phyloP scores from a whole-genome alignment of 2,797 vertebrate species.

The Sebastes hopkinsi region DNA sequence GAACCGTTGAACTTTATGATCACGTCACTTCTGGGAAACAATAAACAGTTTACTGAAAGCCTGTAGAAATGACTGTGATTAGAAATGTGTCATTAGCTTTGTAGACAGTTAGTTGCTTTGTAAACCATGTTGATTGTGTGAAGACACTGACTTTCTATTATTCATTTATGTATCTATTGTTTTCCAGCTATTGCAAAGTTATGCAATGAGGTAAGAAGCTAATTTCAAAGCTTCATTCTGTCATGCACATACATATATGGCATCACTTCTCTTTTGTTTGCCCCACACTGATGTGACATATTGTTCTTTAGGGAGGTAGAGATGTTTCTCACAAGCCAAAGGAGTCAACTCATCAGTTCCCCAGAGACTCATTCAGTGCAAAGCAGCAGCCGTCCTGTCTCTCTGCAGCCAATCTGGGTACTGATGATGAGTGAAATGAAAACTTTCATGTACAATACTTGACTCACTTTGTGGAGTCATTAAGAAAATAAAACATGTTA shows the following conservation, averaged over 20 bases:
- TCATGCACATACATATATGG: neutral
- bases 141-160: constrained; percentile 6
- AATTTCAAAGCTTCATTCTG: neutral
- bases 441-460: constrained; percentile 28
- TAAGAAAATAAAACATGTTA: neutral
- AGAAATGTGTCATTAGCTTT: neutral
- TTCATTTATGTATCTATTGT: constrained; percentile 17
- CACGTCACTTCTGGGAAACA: constrained; percentile 3
- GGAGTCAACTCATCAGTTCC: constrained; percentile 47
- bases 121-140: constrained; percentile 6
- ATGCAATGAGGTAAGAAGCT: constrained; percentile 49
- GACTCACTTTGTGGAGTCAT: constrained; percentile 14
- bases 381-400: constrained; percentile 56
- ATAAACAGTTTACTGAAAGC: neutral
- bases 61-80: constrained; percentile 12
- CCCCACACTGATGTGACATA: neutral
- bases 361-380: constrained; percentile 52
- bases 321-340: constrained; percentile 34
- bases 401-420: constrained; percentile 67
- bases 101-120: neutral
- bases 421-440: constrained; percentile 53
- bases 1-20: neutral
- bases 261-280: neutral
- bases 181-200: constrained; percentile 69
- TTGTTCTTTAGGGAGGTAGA: constrained; percentile 43